Conservation (phyloP, 1,140 invertebrate species). For the Anoplolepis gracilipes region DNA sequence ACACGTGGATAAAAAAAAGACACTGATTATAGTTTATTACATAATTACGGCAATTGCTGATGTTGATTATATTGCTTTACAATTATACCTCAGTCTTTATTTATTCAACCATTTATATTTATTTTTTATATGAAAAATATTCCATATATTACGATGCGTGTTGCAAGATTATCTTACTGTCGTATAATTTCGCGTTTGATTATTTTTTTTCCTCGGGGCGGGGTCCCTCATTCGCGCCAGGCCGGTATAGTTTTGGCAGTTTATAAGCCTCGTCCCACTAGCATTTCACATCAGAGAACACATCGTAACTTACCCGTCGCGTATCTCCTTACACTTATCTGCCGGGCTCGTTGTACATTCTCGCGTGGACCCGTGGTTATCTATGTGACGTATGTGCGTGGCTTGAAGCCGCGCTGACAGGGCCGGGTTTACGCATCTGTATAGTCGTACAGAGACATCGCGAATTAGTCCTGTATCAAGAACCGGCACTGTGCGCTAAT, state of each 20-base stretch:
- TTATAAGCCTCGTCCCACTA: conserved; percentile 69
- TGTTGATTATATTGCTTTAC: neutral
- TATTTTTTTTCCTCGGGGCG: conserved; percentile 3
- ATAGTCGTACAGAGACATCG: no score
- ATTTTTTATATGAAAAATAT: neutral
- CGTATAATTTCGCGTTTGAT: neutral
- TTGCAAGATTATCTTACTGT: neutral
- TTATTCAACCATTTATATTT: neutral
- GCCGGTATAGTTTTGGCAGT: conserved; percentile 66
- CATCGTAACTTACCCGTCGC: conserved; percentile 72
- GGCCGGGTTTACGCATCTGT: no score
- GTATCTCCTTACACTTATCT: conserved; percentile 76
- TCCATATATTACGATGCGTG: neutral
- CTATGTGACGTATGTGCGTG: conserved; percentile 73
- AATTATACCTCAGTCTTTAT: neutral
- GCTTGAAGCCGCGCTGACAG: conserved; percentile 46
- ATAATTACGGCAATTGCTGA: neutral
- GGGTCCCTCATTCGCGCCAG: conserved; percentile 9
- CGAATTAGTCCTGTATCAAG: no score
- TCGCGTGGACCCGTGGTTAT: conserved; percentile 69
- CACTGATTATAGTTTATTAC: neutral
- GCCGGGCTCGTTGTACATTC: conserved; percentile 68
- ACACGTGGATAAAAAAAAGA: neutral
- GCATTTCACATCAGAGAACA: conserved; percentile 68
- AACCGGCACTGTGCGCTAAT: conserved; percentile 65